Evolutionary conservation across 2,888 invertebrate genomes (phyloP), one percentile per base, ranked within the genome.

Genomic region (Ophion obscuratus): DNA sequence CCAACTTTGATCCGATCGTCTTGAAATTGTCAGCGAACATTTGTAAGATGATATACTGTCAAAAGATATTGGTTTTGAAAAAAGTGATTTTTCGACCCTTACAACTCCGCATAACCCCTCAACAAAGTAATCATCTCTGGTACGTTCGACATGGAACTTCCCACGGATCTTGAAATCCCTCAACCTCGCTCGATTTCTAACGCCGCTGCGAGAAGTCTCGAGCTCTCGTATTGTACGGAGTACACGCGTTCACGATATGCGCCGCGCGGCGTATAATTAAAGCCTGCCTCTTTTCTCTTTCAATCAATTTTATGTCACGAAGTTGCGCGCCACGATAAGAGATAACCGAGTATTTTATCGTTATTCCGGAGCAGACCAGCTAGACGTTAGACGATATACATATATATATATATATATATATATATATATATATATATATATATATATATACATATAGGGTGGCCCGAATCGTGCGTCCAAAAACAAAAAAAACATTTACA

Each of bases 261-360:
- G n/a, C 53, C 53, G 53, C 53, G 5, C 59, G 57, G 73, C 73
- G 73, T 73, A 57, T 73, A 73, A 73, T 73, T 73, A 59, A 73
- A 73, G 31, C 31, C 36, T 36, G 59, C 36, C 57, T 14, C 20
- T 61, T 61, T 73, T 73, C 53, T 53, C 53, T 62, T 62, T 75
- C 75, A 62, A 75, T 73, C 73, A 73, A 73, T 73, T 73, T 73
- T 73, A 73, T 59, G 73, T 36, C 36, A 73, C 73, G 62, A 79
- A 71, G 62, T 27, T 47, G 71, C 47, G 17, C 53, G 36, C 73
- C 73, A 64, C 68, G 68, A 66, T 75, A 75, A 75, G 75, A 75
- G 62, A 62, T 75, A 75, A 75, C 62, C 44, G 62, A 62, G 40
- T 75, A 5, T 53, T 53, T 75, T 62, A 75, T 75, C 75, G 75